Base-by-base conservation (phyloP, 2,888 invertebrate species). In the Papilio gigon region DNA sequence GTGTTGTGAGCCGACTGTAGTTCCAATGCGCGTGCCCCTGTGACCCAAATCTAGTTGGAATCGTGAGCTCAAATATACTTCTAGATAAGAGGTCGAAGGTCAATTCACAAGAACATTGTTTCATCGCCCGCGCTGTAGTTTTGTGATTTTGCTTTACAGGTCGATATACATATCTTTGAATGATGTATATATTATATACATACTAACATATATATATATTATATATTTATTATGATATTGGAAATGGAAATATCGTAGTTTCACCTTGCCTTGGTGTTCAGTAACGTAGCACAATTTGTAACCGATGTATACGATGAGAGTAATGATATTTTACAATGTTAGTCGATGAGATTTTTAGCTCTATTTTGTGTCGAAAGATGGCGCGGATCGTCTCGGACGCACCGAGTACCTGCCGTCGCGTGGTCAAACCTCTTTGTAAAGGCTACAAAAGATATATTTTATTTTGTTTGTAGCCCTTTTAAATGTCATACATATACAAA, bases 191-290 rank as follows among this genome's bases (percentile, higher is more conserved):
- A 80, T 83, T 89, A 83, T 87, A 87, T 86, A 62, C 81, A 80
- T 83, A 81, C 80, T 80, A 77, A 65, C 68, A 64, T 77, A 80
- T 81, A 82, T 85, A 83, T 85, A 81, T 79, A 11, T 33, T 68
- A 63, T 68, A 68, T 68, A 68, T 68, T 76, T 84, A 83, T 82
- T 79, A 78, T 80, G 77, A 77, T 80, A 80, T 82, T 83, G 78
- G 78, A 78, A 81, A 79, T 79, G 74, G 75, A 77, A 87, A 89
- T 85, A 85, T 82, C 81, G 81, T 83, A 78, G 76, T 81, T 86
- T 87, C 89, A 89, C 89, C 88, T 88, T 89, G 92, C 91, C 92
- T 92, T 91, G 87, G 90, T 91, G 92, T 91, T 90, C 87, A 87
- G 77, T 86, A 84, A 80, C 80, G 85, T 90, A 91, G 92, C 91